These are phyloP conservation scores for Azemiops feae DNA, from an alignment of 2,113 vertebrate genomes.

Conservation along the genomic window DNA sequence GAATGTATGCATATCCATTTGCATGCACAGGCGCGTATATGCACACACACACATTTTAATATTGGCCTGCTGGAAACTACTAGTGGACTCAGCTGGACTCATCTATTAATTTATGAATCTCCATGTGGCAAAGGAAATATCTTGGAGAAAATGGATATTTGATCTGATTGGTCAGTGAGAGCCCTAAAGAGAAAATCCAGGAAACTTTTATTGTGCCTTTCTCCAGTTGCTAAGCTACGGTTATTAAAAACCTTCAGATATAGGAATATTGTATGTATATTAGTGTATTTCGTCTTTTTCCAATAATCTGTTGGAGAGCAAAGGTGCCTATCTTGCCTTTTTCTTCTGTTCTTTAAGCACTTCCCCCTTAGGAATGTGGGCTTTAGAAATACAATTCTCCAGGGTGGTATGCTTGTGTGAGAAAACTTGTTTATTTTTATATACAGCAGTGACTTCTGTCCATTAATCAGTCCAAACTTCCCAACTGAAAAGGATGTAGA, in stretches of 20 bases:
- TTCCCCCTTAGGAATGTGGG: background rate
- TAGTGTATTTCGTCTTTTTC: background rate
- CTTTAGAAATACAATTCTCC: background rate
- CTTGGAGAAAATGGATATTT: background rate
- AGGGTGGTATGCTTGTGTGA: background rate
- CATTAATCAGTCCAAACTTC: background rate
- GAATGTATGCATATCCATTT: background rate
- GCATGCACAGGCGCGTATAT: accelerated
- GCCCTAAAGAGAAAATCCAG: background rate
- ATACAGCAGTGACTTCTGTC: background rate
- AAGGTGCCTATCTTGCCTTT: background rate
- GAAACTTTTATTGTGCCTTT: background rate
- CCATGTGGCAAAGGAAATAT: background rate
- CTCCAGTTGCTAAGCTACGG: background rate
- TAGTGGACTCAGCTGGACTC: background rate
- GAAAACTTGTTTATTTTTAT: background rate
- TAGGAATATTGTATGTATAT: background rate
- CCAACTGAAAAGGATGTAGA: background rate
- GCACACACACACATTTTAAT: background rate
- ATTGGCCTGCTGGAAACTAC: background rate
- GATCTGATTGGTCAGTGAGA: background rate
- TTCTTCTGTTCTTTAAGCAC: background rate
- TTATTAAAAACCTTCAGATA: background rate
- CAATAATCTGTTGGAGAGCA: background rate
- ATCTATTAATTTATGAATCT: background rate